phyloP scores from a whole-genome alignment of 1,140 invertebrate genomes.

The Gonatopus flavifemur region DNA sequence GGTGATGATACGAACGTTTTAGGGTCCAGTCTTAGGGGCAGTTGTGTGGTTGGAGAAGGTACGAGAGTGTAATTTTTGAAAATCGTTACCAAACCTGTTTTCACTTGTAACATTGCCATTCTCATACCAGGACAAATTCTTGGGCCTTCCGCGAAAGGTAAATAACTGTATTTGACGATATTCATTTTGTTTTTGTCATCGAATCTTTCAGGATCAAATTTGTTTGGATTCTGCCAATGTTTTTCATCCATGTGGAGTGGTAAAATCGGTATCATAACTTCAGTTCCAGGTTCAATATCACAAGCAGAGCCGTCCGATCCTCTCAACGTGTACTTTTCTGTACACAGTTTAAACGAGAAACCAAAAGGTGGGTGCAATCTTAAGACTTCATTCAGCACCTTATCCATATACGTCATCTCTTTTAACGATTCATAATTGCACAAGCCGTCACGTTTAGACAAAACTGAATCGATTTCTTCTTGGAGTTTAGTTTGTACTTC shows the following conservation, averaged over 20 bases:
- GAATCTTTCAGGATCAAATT: constrained; percentile 70
- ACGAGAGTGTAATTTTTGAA: constrained; percentile 41
- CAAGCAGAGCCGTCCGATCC: constrained; percentile 24
- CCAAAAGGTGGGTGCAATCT: constrained; percentile 42
- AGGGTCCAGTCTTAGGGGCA: constrained; percentile 23
- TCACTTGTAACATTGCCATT: constrained; percentile 56
- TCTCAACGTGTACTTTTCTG: constrained; percentile 33
- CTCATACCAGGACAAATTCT: constrained; percentile 60
- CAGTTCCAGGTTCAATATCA: constrained; percentile 29
- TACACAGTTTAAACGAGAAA: constrained; percentile 36
- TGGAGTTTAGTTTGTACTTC: constrained; percentile 57
- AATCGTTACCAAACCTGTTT: constrained; percentile 48
- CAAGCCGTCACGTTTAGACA: constrained; percentile 56
- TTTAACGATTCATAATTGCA: constrained; percentile 62
- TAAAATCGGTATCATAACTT: constrained; percentile 43
- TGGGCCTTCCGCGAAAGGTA: constrained; percentile 64
- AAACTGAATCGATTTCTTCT: constrained; percentile 41
- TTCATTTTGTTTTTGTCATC: constrained; percentile 37
- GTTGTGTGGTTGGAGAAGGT: constrained; percentile 25
- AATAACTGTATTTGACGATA: constrained; percentile 42
- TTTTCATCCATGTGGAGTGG: constrained; percentile 55
- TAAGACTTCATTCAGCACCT: constrained; percentile 56
- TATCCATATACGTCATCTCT: constrained; percentile 62
- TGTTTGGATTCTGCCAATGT: constrained; percentile 65
- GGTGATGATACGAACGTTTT: neutral